Conservation (phyloP, 2,113 vertebrate species). For the Zeus faber region DNA sequence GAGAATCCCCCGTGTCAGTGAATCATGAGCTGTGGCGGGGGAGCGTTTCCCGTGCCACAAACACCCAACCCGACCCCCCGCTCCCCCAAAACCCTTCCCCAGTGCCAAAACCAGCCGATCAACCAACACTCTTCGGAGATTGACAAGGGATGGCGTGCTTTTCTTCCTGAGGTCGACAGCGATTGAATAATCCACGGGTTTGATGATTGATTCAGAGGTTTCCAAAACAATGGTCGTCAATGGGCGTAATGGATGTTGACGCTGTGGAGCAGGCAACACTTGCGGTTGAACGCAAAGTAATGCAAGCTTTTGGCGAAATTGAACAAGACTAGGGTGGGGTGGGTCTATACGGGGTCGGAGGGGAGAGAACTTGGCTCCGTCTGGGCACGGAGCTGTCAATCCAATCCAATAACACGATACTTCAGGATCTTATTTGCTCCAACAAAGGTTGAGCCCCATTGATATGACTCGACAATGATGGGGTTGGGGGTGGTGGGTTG, state of each 20-base stretch:
- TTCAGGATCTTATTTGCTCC: slow-evolving; percentile 33
- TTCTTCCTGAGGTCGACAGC: slow-evolving; percentile 60
- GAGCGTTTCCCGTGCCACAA: slow-evolving; percentile 13
- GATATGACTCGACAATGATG: slow-evolving; percentile 39
- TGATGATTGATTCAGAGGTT: slow-evolving; percentile 39
- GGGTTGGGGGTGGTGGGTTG: too few species aligned
- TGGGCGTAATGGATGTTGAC: slow-evolving; percentile 54
- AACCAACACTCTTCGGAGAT: slow-evolving; percentile 24
- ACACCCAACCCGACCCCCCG: not conserved
- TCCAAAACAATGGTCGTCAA: too few species aligned
- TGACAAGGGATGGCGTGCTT: slow-evolving; percentile 38
- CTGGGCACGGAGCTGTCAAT: slow-evolving; percentile 41
- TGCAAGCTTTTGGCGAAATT: slow-evolving; percentile 39
- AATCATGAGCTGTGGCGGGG: slow-evolving; percentile 20
- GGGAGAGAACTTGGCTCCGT: slow-evolving; percentile 20
- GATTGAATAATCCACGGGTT: slow-evolving; percentile 51
- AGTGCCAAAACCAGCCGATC: slow-evolving; percentile 7
- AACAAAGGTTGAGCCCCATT: slow-evolving; percentile 45
- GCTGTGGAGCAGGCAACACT: slow-evolving; percentile 39
- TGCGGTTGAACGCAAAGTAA: slow-evolving; percentile 42
- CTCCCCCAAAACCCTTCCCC: slow-evolving; percentile 9
- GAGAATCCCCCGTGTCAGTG: slow-evolving; percentile 20
- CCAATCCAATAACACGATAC: slow-evolving; percentile 41
- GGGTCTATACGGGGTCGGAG: not conserved
- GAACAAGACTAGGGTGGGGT: slow-evolving; percentile 19